A percentile compares a stretch with the other conserved stretches of the same genome.
phyloP scores from a whole-genome alignment of 2,888 invertebrate genomes.

The Muscina levida region DNA sequence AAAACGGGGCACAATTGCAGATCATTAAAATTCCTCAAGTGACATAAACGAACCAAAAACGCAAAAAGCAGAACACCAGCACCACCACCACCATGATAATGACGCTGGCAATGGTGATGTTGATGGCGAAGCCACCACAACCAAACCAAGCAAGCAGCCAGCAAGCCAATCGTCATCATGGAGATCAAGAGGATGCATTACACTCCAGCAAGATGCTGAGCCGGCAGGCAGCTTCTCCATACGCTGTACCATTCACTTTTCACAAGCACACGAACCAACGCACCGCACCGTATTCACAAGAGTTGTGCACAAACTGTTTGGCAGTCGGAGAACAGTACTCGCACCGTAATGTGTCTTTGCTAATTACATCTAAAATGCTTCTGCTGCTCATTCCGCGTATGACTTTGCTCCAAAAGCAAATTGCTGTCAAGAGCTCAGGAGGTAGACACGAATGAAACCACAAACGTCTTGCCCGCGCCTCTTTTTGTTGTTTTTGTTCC shows the following conservation, averaged over 20 bases:
- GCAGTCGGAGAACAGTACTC: constrained; percentile 29
- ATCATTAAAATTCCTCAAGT: constrained; percentile 66
- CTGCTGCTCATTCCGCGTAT: constrained; percentile 69
- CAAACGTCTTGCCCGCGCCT: constrained; percentile 13
- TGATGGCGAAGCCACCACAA: constrained; percentile 17
- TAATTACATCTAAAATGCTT: constrained; percentile 71
- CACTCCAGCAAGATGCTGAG: not conserved
- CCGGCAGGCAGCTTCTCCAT: too few species aligned
- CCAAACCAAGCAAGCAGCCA: constrained; percentile 22
- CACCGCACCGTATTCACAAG: constrained; percentile 13
- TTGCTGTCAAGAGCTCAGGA: constrained; percentile 35
- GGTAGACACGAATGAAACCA: constrained; percentile 26
- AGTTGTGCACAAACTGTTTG: constrained; percentile 36
- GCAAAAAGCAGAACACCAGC: constrained; percentile 57
- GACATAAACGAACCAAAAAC: constrained; percentile 64
- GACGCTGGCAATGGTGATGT: constrained; percentile 8
- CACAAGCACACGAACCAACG: constrained; percentile 18
- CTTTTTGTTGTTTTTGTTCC: too few species aligned
- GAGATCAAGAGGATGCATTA: too few species aligned
- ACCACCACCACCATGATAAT: constrained; percentile 52
- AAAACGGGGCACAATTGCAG: constrained; percentile 61
- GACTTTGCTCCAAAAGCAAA: constrained; percentile 57
- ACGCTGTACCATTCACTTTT: constrained; percentile 56
- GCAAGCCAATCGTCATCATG: too few species aligned
- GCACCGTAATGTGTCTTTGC: constrained; percentile 67